Conservation (phyloP, 2,797 vertebrate species). For the Silurus aristotelis region DNA sequence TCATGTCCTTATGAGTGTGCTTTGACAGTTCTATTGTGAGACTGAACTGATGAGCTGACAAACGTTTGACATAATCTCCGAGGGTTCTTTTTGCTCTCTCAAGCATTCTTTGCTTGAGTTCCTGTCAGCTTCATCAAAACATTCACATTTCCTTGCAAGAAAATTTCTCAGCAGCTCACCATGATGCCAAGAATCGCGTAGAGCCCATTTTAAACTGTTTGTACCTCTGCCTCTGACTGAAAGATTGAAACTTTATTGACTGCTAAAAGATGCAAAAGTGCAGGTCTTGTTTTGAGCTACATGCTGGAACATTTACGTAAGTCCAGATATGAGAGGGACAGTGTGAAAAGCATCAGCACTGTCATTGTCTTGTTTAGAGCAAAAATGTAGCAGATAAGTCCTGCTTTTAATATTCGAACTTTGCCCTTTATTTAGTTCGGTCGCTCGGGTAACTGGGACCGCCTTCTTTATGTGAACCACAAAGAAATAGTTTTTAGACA, state of each 20-base stretch:
- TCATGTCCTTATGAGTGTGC: background rate
- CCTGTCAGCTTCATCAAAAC: background rate
- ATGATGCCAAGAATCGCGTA: background rate
- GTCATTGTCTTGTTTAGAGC: background rate
- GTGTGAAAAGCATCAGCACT: background rate
- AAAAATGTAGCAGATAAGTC: background rate
- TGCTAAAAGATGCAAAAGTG: background rate
- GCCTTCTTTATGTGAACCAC: background rate
- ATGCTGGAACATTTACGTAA: too few species aligned
- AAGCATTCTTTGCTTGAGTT: background rate
- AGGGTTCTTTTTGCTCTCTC: background rate
- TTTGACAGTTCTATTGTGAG: slow-evolving; percentile 5
- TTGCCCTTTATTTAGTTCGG: background rate
- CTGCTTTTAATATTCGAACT: background rate
- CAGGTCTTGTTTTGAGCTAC: background rate
- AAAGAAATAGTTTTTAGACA: background rate
- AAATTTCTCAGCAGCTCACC: background rate
- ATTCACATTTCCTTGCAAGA: background rate
- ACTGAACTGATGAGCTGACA: slow-evolving; percentile 2
- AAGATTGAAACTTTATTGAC: background rate
- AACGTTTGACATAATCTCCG: background rate
- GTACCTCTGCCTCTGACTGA: background rate
- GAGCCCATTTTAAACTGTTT: background rate
- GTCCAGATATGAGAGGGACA: background rate
- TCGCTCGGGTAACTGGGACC: too few species aligned